Evolutionary conservation across 2,113 vertebrate genomes (phyloP).

Genomic region (Corythornis vintsioides): DNA sequence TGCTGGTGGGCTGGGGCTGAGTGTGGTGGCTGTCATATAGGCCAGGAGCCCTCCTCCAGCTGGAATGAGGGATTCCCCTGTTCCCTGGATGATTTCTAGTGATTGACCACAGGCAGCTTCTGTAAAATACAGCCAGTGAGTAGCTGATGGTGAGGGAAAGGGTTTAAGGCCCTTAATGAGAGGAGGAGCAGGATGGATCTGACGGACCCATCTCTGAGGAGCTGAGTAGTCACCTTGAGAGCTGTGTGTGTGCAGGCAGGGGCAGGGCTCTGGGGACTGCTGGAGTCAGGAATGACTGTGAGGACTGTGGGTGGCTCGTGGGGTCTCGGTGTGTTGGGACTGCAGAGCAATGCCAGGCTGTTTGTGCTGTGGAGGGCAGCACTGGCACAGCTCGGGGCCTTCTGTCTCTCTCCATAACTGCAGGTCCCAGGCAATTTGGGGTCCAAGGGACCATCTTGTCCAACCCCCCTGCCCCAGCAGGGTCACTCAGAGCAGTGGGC

Average conservation of each 20-base stretch:
- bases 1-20: fast-evolving
- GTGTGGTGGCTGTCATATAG: background rate
- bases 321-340: background rate
- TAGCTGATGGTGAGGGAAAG: background rate
- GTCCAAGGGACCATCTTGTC: background rate
- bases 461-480: too few species aligned
- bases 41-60: background rate
- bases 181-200: background rate
- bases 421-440: background rate
- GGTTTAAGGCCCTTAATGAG: background rate
- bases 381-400: background rate
- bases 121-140: background rate
- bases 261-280: background rate
- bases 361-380: background rate
- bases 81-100: background rate
- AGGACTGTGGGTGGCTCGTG: background rate
- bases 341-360: background rate
- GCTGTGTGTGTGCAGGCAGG: background rate
- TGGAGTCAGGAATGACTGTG: fast-evolving
- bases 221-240: background rate
- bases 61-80: background rate
- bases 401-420: background rate
- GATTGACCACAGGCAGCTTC: background rate
- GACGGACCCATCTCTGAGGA: background rate
- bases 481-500: too few species aligned